Evolutionary conservation across 2,797 vertebrate genomes (phyloP).

Genomic region (Sebastes nivosus): DNA sequence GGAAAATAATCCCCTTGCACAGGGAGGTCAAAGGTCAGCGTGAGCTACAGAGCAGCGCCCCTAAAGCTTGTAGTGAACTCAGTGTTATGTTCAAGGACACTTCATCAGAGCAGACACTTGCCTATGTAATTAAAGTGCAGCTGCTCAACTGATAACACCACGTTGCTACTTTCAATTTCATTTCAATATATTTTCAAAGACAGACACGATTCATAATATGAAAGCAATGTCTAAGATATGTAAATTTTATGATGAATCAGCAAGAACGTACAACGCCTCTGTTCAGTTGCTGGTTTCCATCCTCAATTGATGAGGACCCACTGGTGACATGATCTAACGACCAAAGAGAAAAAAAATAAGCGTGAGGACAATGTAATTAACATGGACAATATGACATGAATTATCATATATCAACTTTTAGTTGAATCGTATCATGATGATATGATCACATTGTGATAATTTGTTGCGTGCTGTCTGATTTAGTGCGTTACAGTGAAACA

Average conservation of each 20-base stretch:
- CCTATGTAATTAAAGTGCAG: not conserved
- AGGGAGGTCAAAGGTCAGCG: not conserved
- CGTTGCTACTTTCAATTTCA: not conserved
- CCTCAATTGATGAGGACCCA: conserved; percentile 79
- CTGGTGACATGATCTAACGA: conserved; percentile 65
- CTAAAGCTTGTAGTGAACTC: not conserved
- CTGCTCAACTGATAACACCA: not conserved
- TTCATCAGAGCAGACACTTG: not conserved
- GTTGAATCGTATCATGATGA: not conserved
- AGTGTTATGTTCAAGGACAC: not conserved
- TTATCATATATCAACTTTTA: not conserved
- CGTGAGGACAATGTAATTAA: not conserved
- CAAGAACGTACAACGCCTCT: conserved; percentile 86
- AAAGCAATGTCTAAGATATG: not conserved
- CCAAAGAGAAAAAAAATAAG: not conserved
- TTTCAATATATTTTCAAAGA: conserved; percentile 1
- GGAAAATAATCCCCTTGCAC: not conserved
- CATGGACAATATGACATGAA: not conserved
- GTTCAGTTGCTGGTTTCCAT: conserved; percentile 86
- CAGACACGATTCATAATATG: not conserved
- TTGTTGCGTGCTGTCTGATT: not conserved
- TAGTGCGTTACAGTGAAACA: not conserved
- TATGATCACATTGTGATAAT: not conserved
- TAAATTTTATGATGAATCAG: not conserved
- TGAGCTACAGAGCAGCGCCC: not conserved